Conservation (phyloP, 2,888 invertebrate species). For the Spilosoma lubricipeda region DNA sequence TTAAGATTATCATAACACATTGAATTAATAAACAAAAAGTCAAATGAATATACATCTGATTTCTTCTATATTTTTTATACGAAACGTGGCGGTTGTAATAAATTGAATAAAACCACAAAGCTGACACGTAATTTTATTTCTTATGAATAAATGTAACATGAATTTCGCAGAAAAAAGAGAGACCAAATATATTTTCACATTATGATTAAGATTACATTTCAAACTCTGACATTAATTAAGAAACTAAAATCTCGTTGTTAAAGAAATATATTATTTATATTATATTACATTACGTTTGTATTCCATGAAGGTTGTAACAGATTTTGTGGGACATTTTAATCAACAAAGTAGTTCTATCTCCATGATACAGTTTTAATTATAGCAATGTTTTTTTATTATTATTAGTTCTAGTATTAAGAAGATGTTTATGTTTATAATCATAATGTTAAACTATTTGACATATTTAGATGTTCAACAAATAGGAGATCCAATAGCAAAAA, state of each 20-base stretch:
- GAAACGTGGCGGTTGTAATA: constrained; percentile 1
- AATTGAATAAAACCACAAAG: constrained; percentile 9
- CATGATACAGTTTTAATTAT: too few species aligned
- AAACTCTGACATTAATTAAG: neutral
- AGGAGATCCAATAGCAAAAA: too few species aligned
- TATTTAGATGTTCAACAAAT: too few species aligned
- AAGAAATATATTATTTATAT: neutral
- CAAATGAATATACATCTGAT: neutral
- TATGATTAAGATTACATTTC: neutral
- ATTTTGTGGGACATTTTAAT: too few species aligned
- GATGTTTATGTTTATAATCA: too few species aligned
- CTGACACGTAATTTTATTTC: constrained; percentile 8
- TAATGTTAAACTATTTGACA: too few species aligned
- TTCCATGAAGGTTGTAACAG: neutral
- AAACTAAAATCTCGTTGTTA: neutral
- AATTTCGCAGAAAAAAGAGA: neutral
- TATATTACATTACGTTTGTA: neutral
- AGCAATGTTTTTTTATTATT: too few species aligned
- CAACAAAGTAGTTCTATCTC: too few species aligned
- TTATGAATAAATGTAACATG: neutral
- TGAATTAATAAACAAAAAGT: too few species aligned
- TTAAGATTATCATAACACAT: neutral
- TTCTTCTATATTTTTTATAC: neutral
- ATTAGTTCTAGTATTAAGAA: too few species aligned
- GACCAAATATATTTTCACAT: neutral